Conservation (phyloP, 2,888 invertebrate genomes). For the Sphaerophoria taeniata region DNA sequence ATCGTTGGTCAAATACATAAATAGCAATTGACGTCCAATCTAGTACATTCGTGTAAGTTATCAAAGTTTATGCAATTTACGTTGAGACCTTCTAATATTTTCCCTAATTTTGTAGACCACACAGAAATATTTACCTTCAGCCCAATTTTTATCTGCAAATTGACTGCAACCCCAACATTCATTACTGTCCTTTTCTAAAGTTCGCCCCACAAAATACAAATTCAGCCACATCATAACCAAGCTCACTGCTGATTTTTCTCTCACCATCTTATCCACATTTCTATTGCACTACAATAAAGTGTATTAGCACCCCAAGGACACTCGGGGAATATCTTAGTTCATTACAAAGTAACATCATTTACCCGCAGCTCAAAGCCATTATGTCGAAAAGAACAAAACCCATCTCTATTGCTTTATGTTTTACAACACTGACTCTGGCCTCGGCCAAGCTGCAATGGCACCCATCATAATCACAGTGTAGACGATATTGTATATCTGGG, state of each 20-base stretch:
- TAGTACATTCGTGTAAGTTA: too few relatives aligned
- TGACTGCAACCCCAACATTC: too few relatives aligned
- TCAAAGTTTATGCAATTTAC: too few relatives aligned
- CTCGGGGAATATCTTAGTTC: constrained; percentile 55
- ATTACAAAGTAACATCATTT: constrained; percentile 64
- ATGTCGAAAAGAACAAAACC: constrained; percentile 36
- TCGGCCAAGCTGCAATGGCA: background rate
- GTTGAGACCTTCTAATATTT: too few relatives aligned
- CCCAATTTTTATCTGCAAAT: too few relatives aligned
- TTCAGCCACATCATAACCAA: background rate
- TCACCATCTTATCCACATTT: constrained; percentile 45
- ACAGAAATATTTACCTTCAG: too few relatives aligned
- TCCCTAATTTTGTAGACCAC: too few relatives aligned
- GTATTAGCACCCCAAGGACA: constrained; percentile 63
- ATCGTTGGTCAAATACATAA: too few relatives aligned
- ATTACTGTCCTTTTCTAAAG: too few relatives aligned
- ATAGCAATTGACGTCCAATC: too few relatives aligned
- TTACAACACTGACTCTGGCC: constrained; percentile 1
- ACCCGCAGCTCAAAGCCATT: constrained; percentile 40
- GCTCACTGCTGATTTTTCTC: constrained; percentile 4
- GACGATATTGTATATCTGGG: constrained; percentile 46
- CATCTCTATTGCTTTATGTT: constrained; percentile 36
- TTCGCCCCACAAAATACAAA: background rate
- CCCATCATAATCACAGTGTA: constrained; percentile 40
- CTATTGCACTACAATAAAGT: constrained; percentile 62